phyloP scores from a whole-genome alignment of 1,140 invertebrate species.

The honey bee (Apis mellifera) region Amel_HAv3.1 CM009941.2:8113501-8114000 shows the following conservation, averaged over 20 bases:
- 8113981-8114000: neutral
- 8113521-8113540: no score
- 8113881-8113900: neutral
- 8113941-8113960: neutral
- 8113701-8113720: neutral
- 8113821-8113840: conserved; percentile 15
- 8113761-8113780: neutral
- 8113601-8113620: conserved; percentile 45
- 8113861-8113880: neutral
- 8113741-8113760: neutral
- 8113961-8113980: neutral
- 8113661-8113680: conserved; percentile 18
- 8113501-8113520: no score
- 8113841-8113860: neutral
- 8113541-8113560: neutral
- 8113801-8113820: neutral
- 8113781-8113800: neutral
- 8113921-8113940: neutral
- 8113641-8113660: conserved; percentile 6
- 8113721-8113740: neutral
- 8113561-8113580: conserved; percentile 31
- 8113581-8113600: conserved; percentile 26
- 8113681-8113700: neutral
- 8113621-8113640: conserved; percentile 18
- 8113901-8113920: neutral